Conservation (phyloP, 30 jellyfish, hydroid and myxozoan genomes). For the Calvadosia cruxmelitensis region DNA sequence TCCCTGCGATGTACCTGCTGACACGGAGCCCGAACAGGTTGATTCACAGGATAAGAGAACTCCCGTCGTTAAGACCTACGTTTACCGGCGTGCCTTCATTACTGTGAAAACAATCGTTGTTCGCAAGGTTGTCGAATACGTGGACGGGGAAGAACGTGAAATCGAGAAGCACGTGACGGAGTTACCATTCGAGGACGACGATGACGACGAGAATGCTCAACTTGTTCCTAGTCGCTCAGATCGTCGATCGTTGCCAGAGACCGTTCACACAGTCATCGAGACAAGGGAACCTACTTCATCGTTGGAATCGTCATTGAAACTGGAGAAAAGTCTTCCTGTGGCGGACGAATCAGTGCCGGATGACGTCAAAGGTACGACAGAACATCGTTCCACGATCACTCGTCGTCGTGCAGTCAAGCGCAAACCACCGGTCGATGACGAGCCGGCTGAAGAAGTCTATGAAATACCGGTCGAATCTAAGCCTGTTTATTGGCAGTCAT, state of each 20-base stretch:
- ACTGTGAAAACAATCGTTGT: conserved; percentile 38
- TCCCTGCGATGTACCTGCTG: neutral
- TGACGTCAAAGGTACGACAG: neutral
- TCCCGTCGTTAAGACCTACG: conserved; percentile 19
- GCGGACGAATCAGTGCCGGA: neutral
- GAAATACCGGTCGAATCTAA: conserved; percentile 66
- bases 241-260: neutral
- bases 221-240: neutral
- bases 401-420: neutral
- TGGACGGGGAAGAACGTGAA: conserved; percentile 19
- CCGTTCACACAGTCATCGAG: neutral
- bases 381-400: neutral
- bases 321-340: neutral
- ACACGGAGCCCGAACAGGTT: conserved; percentile 1
- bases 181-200: conserved; percentile 10
- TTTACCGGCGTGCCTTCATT: conserved; percentile 26
- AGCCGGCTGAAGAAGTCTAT: conserved; percentile 42
- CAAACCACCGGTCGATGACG: conserved; percentile 1
- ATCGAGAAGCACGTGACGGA: conserved; percentile 12
- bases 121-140: conserved; percentile 21
- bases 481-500: conserved; percentile 8
- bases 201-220: neutral
- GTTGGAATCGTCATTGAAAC: neutral
- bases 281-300: neutral
- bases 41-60: conserved; percentile 4